Conservation (phyloP, 1,140 invertebrate species). For the Hestina assimilis region DNA sequence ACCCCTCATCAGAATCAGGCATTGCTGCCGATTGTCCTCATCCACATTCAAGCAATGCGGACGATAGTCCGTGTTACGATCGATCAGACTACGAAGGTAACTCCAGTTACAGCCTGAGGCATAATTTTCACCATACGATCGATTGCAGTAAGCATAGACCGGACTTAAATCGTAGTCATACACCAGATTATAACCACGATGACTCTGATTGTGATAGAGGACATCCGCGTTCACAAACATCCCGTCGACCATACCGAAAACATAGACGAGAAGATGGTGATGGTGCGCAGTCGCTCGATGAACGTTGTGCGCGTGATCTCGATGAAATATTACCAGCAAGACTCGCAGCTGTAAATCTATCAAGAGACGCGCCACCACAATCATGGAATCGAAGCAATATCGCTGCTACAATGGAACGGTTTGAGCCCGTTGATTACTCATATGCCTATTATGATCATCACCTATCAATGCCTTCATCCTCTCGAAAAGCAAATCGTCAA, state of each 20-base stretch:
- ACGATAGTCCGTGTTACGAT: conserved; percentile 69
- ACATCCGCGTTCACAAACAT: conserved; percentile 58
- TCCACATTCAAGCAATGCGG: conserved; percentile 61
- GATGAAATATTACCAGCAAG: conserved; percentile 76
- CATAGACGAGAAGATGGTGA: conserved; percentile 71
- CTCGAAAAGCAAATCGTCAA: conserved; percentile 60
- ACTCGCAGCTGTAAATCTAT: conserved; percentile 72
- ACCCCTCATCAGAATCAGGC: conserved; percentile 74
- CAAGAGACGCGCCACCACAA: conserved; percentile 65
- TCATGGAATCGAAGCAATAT: conserved; percentile 80
- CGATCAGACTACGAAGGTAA: conserved; percentile 68
- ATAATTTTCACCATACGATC: conserved; percentile 56
- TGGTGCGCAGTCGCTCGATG: conserved; percentile 72
- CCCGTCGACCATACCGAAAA: conserved; percentile 55
- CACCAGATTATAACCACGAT: conserved; percentile 64
- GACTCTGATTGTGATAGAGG: conserved; percentile 60
- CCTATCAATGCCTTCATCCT: conserved; percentile 80
- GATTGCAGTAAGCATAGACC: conserved; percentile 60
- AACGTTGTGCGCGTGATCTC: conserved; percentile 73
- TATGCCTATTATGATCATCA: conserved; percentile 89
- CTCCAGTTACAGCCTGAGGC: conserved; percentile 62
- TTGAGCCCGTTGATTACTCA: conserved; percentile 84
- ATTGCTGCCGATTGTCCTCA: conserved; percentile 71
- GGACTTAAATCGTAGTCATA: conserved; percentile 63
- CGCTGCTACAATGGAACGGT: conserved; percentile 81